phyloP scores from a whole-genome alignment of 2,113 vertebrate genomes.

The Coracopsis vasa region DNA sequence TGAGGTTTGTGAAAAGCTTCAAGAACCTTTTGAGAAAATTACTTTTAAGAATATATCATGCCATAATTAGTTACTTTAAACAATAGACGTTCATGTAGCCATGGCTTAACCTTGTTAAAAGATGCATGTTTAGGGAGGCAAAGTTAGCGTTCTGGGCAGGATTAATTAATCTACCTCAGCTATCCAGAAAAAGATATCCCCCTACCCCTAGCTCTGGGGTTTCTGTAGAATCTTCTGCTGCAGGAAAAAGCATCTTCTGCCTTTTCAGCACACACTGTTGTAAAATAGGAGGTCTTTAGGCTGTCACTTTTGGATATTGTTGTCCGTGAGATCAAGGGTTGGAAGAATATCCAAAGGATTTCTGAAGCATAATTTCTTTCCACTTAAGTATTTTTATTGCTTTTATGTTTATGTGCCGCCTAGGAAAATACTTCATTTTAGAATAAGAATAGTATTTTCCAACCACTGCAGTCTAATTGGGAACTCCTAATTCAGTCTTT shows the following conservation, averaged over 20 bases:
- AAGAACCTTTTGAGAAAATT: neutral
- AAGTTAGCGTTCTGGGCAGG: neutral
- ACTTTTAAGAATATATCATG: neutral
- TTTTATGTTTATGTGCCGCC: conserved; percentile 35
- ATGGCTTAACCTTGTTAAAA: neutral
- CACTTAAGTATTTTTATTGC: conserved; percentile 47
- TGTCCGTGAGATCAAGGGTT: conserved; percentile 8
- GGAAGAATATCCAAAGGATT: conserved; percentile 20
- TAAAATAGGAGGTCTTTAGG: neutral
- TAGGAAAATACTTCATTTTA: conserved; percentile 54
- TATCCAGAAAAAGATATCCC: neutral
- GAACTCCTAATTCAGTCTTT: conserved; percentile 33
- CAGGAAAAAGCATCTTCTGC: neutral
- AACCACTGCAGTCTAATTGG: conserved; percentile 34
- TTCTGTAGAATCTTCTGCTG: neutral
- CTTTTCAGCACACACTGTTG: neutral
- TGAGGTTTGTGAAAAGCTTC: neutral
- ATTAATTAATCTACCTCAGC: neutral
- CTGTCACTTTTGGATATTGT: conserved; percentile 18
- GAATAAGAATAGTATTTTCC: conserved; percentile 45
- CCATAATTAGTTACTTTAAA: neutral
- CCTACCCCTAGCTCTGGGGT: neutral
- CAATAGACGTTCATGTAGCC: neutral
- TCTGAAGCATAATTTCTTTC: conserved; percentile 37
- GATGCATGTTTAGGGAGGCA: neutral